Base-by-base conservation (phyloP, 2,888 invertebrate species). In the Mesochorus sp. region DNA sequence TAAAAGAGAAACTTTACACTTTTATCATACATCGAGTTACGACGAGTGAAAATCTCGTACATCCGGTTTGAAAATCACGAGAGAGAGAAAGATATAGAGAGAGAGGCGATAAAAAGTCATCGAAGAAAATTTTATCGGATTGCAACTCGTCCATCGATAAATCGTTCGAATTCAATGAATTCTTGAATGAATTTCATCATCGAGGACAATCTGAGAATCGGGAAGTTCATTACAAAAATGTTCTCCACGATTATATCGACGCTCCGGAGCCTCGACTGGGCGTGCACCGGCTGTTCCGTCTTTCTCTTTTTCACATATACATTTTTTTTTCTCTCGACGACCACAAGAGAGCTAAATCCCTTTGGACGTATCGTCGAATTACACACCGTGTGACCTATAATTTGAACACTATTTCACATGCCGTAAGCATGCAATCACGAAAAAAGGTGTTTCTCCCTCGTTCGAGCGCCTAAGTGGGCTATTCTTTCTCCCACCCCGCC, bases 401-500 rank as follows among this genome's bases (percentile, higher is more conserved):
- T 88, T 88, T 88, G 83, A 85, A 86, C 88, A 88, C 88, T 88
- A 88, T 88, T 88, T 88, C 86, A 84, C 85, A 71, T 85, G 83
- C 82, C 83, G 82, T 86, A 84, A 88, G 85, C 85, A 84, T 86
- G 88, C 87, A 88, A 88, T 88, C 88, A 88, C 86, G 88, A 55
- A 70, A 85, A 86, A 88, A 88, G 86, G 86, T 87, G 88, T 88
- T 86, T 84, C 85, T 82, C 75, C 51, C 79, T 74, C 61, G 55
- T 68, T 66, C 66, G 31, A 53, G 44, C 62, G 28, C n/a, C n/a
- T 77, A 75, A 78, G 80, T 81, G 76, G 76, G 24, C 37, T 57
- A 53, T 37, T 8, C 39, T 53, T 28, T 51, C 51, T 19, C 64
- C 12, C 34, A 44, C 31, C 31, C 8, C 17, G 44, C 10, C 31